These are phyloP conservation scores for Unio pictorum DNA, from an alignment of 2,888 invertebrate species.

Conservation along the genomic window DNA sequence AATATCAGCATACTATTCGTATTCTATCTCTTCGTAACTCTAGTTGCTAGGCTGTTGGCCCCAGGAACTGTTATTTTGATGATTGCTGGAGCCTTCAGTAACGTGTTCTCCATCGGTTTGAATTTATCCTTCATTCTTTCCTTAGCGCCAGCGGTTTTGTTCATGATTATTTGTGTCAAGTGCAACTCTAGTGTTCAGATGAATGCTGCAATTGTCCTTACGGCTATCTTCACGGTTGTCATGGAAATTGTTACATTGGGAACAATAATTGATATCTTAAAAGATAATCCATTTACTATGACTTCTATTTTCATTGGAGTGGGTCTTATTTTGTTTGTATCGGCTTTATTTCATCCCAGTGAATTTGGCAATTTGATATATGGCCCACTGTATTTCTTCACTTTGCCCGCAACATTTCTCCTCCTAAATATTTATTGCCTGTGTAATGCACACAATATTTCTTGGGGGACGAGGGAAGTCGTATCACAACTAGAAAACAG, in stretches of 20 bases:
- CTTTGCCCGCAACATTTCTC: constrained; percentile 95
- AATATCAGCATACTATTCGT: constrained; percentile 59
- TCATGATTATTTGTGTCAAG: constrained; percentile 93
- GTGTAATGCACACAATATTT: constrained; percentile 92
- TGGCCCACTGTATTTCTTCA: constrained; percentile 85
- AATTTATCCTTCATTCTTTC: constrained; percentile 97
- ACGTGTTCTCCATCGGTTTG: constrained; percentile 95
- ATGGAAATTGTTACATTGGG: constrained; percentile 99
- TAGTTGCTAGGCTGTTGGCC: constrained; percentile 48
- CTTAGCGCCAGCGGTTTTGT: constrained; percentile 89
- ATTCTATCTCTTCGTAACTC: constrained; percentile 54
- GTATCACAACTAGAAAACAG: constrained; percentile 54
- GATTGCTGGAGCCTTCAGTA: constrained; percentile 98
- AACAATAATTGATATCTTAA: constrained; percentile 94
- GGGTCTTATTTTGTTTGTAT: constrained; percentile 96
- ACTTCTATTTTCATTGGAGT: constrained; percentile 51
- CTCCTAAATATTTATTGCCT: constrained; percentile 91
- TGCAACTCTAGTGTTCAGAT: constrained; percentile 93
- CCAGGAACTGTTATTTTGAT: constrained; percentile 53
- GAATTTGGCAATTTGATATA: constrained; percentile 77
- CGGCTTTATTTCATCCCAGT: constrained; percentile 96
- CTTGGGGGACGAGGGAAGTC: constrained; percentile 93
- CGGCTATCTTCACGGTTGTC: constrained; percentile 94
- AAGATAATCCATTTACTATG: constrained; percentile 81
- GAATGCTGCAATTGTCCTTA: constrained; percentile 60